Evolutionary conservation across 2,113 vertebrate genomes (phyloP), one percentile per base, ranked within the genome.

Genomic region (Camelus dromedarius): DNA sequence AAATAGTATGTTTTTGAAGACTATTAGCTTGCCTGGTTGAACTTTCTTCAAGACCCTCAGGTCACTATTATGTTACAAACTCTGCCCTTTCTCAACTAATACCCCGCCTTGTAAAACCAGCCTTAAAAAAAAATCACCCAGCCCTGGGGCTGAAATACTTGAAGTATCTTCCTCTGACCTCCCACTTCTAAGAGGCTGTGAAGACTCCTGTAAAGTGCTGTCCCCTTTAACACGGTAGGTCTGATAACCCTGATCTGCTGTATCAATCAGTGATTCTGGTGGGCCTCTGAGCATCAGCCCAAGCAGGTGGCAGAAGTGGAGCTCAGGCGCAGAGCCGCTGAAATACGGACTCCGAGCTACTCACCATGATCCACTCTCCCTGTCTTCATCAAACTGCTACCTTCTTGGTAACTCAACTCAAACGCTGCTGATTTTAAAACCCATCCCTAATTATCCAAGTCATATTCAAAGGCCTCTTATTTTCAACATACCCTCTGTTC

Each of bases 261-360:
- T 9, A 32, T 64, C 48, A 42, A 0, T 4, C 22, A 7, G 22
- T 38, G 24, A 56, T 19, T 50, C 8, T 3, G 0, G 14, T 15
- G 6, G 10, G 85, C 38, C 94, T 48, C 10, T 16, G 20, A 11
- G 22, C 32, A 48, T 9, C 48, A 28, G 1, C 26, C 3, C 42
- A 84, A 42, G 24, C 24, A 24, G 4, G 3, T 16, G 72, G 15
- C 5, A 79, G 32, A 90, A 77, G 0, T 46, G 6, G 48, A 82
- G 46, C 8, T 64, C 73, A 81, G 60, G 32, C 15, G 5, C 0
- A 5, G 7, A 24, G 7, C 5, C 1, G 15, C 77, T 73, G 54
- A 75, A 69, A 69, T 24, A 58, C 35, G 22, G 26, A 72, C 32
- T 72, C 76, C 5, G 5, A 15, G 8, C 26, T 42, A 18, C 18